Base-by-base conservation (phyloP, 2,888 invertebrate species). In the Palloptera scutellata region DNA sequence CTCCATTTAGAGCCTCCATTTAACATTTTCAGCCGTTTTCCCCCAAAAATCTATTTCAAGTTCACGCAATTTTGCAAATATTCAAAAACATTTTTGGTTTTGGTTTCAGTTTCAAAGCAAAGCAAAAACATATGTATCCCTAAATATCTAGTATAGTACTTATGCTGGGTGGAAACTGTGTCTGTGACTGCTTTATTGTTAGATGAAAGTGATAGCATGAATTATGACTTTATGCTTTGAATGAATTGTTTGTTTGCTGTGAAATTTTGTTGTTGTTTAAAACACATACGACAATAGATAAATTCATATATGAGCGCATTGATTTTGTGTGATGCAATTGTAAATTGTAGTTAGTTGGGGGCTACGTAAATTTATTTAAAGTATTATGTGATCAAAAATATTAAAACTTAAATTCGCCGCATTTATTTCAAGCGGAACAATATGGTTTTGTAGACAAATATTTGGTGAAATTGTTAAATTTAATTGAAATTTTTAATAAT, bases 121-220 rank as follows among this genome's bases (percentile, higher is more conserved):
- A 30, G 6, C 30, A 30, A 30, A 30, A 30, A 30, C 30, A 30
- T 30, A 30, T 30, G 30, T 30, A 30, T 6, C 6, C 6, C 3
- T 30, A 30, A 30, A 30, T 30, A 30, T 30, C 30, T 30, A n/a
- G 3, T 30, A 30, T 30, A 30, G n/a, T 30, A 30, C 6, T 4
- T 30, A 30, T 30, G 6, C n/a, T 30, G 30, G 30, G 30, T 30
- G 30, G 30, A 30, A 30, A 30, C 30, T 30, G 6, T 57, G 9
- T 57, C 41, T 40, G 57, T 52, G 51, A 59, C 57, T 62, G 43
- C 58, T 19, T 62, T 62, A 45, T 54, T 51, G 41, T 65, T 52
- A 64, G 70, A 70, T 70, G 70, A 68, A 70, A 70, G 70, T 70
- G 70, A 68, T 70, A 68, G 66, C 68, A 57, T 70, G 63, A 70